Percentiles rank a stretch among this genome's conserved stretches.
These are phyloP conservation scores for Hemichromis elongatus DNA, from an alignment of 2,113 vertebrate genomes.

Conservation along the genomic window DNA sequence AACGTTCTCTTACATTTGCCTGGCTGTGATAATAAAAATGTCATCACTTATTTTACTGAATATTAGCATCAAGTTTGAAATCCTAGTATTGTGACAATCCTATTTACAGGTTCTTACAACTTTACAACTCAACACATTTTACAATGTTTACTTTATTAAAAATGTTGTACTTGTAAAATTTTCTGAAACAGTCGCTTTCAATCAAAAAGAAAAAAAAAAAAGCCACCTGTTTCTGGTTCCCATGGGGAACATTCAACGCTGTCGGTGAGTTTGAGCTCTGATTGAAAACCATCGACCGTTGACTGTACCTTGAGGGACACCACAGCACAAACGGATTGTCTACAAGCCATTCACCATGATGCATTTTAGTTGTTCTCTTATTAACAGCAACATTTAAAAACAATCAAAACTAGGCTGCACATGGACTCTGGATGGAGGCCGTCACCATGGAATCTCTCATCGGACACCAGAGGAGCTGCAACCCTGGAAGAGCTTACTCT, in stretches of 20 bases:
- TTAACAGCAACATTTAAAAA: not conserved
- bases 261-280: slow-evolving; percentile 96
- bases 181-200: not conserved
- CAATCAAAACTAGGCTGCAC: not conserved
- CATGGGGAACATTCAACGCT: slow-evolving; percentile 97
- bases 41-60: not conserved
- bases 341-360: not conserved
- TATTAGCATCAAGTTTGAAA: rapidly evolving
- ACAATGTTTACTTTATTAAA: not conserved
- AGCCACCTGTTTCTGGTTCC: slow-evolving; percentile 75
- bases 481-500: slow-evolving; percentile 1
- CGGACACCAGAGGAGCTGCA: not conserved
- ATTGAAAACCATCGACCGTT: slow-evolving; percentile 98
- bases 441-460: not conserved
- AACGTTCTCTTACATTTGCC: not conserved
- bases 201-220: not conserved
- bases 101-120: not conserved
- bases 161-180: not conserved
- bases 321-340: not conserved
- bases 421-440: not conserved
- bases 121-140: not conserved
- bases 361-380: not conserved
- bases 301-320: slow-evolving; percentile 96
- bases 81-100: not conserved
- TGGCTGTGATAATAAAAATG: not conserved